Evolutionary conservation across 2,888 invertebrate species (phyloP), one percentile per base, ranked within the genome.

Genomic region (Caenorhabditis afra): DNA sequence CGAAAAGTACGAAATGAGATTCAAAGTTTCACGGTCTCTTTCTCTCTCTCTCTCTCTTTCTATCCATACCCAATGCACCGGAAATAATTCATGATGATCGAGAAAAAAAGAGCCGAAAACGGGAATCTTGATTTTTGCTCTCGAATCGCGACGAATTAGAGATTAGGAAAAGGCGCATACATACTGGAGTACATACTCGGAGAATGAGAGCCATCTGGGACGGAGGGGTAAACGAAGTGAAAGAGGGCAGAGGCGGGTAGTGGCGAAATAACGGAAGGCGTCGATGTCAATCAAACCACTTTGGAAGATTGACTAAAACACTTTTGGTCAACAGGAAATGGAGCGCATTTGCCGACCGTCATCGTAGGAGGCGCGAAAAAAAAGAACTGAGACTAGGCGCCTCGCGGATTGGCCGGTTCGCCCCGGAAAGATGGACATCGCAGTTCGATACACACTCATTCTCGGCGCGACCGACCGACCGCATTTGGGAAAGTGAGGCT

Each of bases 201-300:
- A 18, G 59, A 68, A 57, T 41, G 58, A 58, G 41, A 52, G 59
- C 59, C 52, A 68, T 68, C 68, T 59, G 68, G 59, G 67, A 41
- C 3, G 58, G n/a, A n/a, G 49, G 35, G 14, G 53, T 5, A 29
- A 5, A 29, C 29, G 29, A 7, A 29, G 29, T 5, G 29, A 7
- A 29, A 29, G 35, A 20, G 47, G 44, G 58, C 44, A 59, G 68
- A 68, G 52, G 59, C 61, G 61, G 4, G 16, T 61, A 45, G 53
- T 70, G 35, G 70, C 55, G 70, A 70, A 70, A 61, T 70, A 61
- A 55, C 59, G 57, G 62, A 64, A 58, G 64, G 73, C 73, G 73
- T 73, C 58, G 73, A 52, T 73, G 73, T 64, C 73, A 73, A 73
- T 73, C 73, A 73, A 73, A 73, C 73, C 64, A 73, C 73, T 73